Base-by-base conservation (phyloP, 23 tunicate genomes). In the Corella eumyota region DNA sequence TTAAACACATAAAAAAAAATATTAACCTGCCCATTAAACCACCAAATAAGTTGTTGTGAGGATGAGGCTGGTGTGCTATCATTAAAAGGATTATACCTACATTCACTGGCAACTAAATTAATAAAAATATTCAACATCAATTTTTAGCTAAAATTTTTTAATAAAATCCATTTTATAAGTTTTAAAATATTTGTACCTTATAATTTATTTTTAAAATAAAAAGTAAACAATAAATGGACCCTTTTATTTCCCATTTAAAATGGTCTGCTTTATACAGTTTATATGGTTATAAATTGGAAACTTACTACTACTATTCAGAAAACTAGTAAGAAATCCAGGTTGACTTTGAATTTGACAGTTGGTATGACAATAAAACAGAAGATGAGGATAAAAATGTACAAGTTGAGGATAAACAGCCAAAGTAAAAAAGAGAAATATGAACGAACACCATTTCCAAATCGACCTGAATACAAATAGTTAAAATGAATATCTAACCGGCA, bases 21-120 rank as follows among this genome's bases (percentile, higher is more conserved):
- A 33, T 5, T 34, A 62, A 88, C 96, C 88, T 88, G 96, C 3
- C 96, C 96, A 50, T 88, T 88, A 53, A 88, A 88, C 73, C 80
- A 88, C 96, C 96, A 88, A 30, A 88, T 88, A 30, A 88, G 55
- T 54, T 88, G 79, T 78, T 79, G 88, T 24, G 74, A 32, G 64
- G 70, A 88, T 6, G 80, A 58, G 32, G 34, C 45, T 65, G 79
- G 54, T 0, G 53, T 35, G 27, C 59, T 60, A 19, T 88, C 58
- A 53, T 88, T 71, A 47, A 72, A 88, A 5, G 96, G 96, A 30
- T 79, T 63, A 69, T 88, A 88, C 23, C 29, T 67, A 45, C 96
- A 88, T 28, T 67, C 73, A 9, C 38, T 65, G 33, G 74, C 20
- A 1, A 73, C 90, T 78, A 69, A 27, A 55, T n/a, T n/a, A n/a